Base-by-base conservation (phyloP, 2,113 vertebrate species). In the Spea bombifrons region DNA sequence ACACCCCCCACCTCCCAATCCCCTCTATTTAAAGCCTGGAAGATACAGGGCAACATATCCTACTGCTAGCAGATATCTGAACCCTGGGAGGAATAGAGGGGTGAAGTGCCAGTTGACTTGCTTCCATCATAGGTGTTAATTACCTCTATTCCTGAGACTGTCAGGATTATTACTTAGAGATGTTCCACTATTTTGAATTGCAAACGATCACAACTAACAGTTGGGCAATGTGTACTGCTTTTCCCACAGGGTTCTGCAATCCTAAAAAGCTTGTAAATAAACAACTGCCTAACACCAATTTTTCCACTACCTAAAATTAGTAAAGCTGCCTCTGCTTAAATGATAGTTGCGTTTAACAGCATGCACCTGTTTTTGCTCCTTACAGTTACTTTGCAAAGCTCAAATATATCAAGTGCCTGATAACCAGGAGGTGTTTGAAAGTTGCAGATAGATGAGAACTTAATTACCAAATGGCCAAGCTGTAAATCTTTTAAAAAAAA, bases 121-220 rank as follows among this genome's bases (percentile, higher is more conserved):
- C n/a, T 59, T 73, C 77, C 77, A 67, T 43, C 44, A 43, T 57
- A 80, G 71, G 78, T 80, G 78, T 80, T 80, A 80, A 80, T 80
- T 80, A 61, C 64, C 46, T 67, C 64, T 68, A 55, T 67, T 66
- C 64, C 64, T 43, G 9, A 74, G 44, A 65, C 70, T 61, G 44
- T 57, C 47, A 8, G 78, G 71, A 80, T 80, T 61, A 80, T 59
- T 73, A 61, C 78, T 73, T 80, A 80, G 78, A 80, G 78, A 80
- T 80, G 78, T 80, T 80, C 78, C 78, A 80, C 71, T 80, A 80
- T 80, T 80, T 80, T 80, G 78, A 68, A 74, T 80, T 80, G 71
- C 73, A 80, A 80, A 80, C 78, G 68, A 80, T 80, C 71, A 8
- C 63, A 50, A 46, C 44, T 66, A 30, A 8, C 63, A 59, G 48